phyloP scores from a whole-genome alignment of 2,888 invertebrate genomes.

The Eugnorisma glareosa region DNA sequence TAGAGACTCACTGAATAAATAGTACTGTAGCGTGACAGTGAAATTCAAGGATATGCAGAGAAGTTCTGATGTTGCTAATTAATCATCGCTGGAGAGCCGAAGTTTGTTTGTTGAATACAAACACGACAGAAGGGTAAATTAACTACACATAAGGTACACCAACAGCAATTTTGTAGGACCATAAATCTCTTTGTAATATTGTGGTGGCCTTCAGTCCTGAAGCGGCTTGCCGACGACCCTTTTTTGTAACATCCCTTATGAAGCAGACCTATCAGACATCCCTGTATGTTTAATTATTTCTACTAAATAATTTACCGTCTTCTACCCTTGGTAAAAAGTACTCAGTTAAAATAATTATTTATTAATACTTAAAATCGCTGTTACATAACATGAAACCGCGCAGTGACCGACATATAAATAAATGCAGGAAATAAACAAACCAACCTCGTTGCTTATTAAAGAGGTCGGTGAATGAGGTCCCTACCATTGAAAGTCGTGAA shows the following conservation, averaged over 20 bases:
- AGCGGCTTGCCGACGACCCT: conserved; percentile 27
- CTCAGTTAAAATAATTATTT: conserved; percentile 20
- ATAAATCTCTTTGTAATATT: conserved; percentile 44
- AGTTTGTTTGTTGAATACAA: conserved; percentile 25
- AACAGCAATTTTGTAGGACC: conserved; percentile 20
- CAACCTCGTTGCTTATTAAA: conserved; percentile 67
- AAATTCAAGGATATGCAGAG: conserved; percentile 59
- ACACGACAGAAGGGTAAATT: conserved; percentile 10
- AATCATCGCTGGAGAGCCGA: conserved; percentile 31
- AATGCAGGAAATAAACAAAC: conserved; percentile 64
- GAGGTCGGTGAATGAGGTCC: conserved; percentile 72
- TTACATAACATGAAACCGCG: conserved; percentile 43
- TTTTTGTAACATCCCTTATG: conserved; percentile 55
- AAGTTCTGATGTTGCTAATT: conserved; percentile 43
- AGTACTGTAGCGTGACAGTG: conserved; percentile 62
- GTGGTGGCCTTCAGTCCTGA: conserved; percentile 16
- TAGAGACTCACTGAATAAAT: conserved; percentile 61
- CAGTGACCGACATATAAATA: conserved; percentile 53
- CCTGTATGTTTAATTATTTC: conserved; percentile 32
- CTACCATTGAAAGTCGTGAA: conserved; percentile 71
- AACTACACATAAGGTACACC: conserved; percentile 2
- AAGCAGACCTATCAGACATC: conserved; percentile 29
- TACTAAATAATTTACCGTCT: background rate
- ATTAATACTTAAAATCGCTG: conserved; percentile 29
- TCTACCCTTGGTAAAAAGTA: background rate